Base-by-base conservation (phyloP, 2,888 invertebrate species). In the Gymnocheta viridis region DNA sequence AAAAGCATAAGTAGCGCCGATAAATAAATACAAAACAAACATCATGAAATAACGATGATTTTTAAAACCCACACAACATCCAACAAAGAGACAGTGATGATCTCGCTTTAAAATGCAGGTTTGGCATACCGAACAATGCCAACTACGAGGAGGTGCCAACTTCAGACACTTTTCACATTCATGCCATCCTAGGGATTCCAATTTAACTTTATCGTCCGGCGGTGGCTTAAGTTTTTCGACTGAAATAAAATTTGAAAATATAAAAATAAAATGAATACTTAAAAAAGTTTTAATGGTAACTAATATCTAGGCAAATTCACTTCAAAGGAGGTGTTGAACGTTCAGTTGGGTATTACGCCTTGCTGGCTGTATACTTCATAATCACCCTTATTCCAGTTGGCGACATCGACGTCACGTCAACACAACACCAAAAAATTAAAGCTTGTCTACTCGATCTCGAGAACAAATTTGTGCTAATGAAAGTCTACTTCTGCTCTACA, bases 71-170 rank as follows among this genome's bases (percentile, higher is more conserved):
- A 98, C 93, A 90, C 98, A 98, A 89, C 95, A 96, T 22, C 96
- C 96, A 38, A 96, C 95, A 90, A 98, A 98, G 86, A 96, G 95
- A 89, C 98, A 96, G 90, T 97, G 96, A 92, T 96, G 97, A 90
- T 97, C 98, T 85, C 98, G 93, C 91, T 96, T 97, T 67, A 92
- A 47, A 67, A 98, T 95, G 91, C 99, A 99, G 6, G 94, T 93
- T 85, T 96, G 93, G 91, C 99, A 99, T 4, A 93, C 93, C 4
- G 76, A 49, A 66, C 99, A 99, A 90, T 99, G 99, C 95, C 97
- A 98, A 0, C 98, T 95, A 66, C 98, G 93, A 1, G 98, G 97
- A 1, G 97, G 97, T 2, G 94, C 93, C 5, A 94, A 81, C 56
- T 93, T 93, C 89, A 96, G 95, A 76, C 99, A 99, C 0, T 93